Percentiles rank a stretch among this genome's conserved stretches.
Conservation (phyloP, 2,113 vertebrate species). For the Ptychochromis oligacanthus region DNA sequence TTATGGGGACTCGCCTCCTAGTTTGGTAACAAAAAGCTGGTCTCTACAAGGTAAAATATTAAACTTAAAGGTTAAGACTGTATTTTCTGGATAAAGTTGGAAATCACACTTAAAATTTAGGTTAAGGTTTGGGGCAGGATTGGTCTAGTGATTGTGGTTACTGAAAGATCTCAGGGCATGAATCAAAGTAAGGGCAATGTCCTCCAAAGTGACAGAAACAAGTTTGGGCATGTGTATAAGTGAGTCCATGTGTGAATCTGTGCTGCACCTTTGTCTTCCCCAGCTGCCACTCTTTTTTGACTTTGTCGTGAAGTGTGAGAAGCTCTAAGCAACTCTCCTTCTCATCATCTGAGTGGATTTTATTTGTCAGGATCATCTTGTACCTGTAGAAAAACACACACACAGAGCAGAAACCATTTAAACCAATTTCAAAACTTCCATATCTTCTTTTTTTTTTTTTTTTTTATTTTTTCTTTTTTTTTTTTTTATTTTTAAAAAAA, state of each 20-base stretch:
- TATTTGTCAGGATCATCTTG: slow-evolving; percentile 83
- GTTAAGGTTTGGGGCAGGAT: background rate
- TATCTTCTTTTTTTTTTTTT: too few species aligned
- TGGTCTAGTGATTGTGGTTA: background rate
- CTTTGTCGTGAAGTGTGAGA: slow-evolving; percentile 79
- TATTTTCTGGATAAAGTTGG: background rate
- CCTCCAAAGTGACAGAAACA: slow-evolving; percentile 52
- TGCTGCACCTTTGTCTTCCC: slow-evolving; percentile 89
- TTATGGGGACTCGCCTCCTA: background rate
- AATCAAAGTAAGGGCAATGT: slow-evolving; percentile 25
- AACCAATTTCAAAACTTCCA: too few species aligned
- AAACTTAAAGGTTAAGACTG: background rate
- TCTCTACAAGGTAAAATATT: background rate
- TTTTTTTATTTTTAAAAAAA: too few species aligned
- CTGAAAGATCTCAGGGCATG: slow-evolving; percentile 13
- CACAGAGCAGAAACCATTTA: background rate
- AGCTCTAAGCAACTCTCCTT: slow-evolving; percentile 80
- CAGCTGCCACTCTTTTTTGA: slow-evolving; percentile 86
- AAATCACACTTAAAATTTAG: background rate
- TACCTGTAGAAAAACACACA: slow-evolving; percentile 81
- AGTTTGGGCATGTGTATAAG: slow-evolving; percentile 31
- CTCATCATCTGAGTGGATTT: slow-evolving; percentile 62
- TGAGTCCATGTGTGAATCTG: slow-evolving; percentile 13
- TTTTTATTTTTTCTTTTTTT: too few species aligned
- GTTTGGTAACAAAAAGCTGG: background rate